phyloP scores from a whole-genome alignment of 2,797 vertebrate species.

The Tapera naevia region DNA sequence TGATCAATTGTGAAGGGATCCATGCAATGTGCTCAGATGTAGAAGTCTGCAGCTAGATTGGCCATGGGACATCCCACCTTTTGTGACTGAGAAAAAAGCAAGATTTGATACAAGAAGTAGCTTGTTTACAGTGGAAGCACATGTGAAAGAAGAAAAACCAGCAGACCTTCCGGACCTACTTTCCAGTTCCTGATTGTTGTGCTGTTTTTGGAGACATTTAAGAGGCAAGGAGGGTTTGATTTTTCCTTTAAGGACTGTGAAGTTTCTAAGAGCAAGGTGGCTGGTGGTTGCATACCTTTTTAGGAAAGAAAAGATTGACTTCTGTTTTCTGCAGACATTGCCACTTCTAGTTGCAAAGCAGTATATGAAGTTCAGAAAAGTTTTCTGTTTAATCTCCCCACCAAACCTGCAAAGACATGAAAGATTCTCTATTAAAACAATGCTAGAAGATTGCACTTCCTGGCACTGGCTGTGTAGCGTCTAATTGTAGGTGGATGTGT shows the following conservation, averaged over 20 bases:
- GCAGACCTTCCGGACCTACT: slow-evolving; percentile 9
- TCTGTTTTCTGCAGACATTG: neutral
- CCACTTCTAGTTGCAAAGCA: neutral
- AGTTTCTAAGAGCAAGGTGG: neutral
- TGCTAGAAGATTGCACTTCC: neutral
- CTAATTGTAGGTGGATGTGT: neutral
- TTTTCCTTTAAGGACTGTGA: neutral
- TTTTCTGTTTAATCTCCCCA: neutral
- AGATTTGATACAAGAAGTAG: neutral
- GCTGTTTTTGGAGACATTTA: slow-evolving; percentile 36
- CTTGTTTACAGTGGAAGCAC: neutral
- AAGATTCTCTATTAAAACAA: neutral
- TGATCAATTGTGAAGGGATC: neutral
- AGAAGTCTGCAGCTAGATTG: neutral
- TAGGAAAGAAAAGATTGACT: neutral
- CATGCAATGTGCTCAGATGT: rapidly evolving
- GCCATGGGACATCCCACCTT: neutral
- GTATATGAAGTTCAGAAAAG: neutral
- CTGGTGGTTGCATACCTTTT: neutral
- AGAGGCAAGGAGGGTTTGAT: neutral
- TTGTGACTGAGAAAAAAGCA: neutral
- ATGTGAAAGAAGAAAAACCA: neutral
- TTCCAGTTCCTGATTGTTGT: slow-evolving; percentile 11
- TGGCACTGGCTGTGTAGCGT: neutral
- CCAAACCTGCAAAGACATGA: neutral